Evolutionary conservation across 2,113 vertebrate species (phyloP), one percentile per base, ranked within the genome.

Genomic region (Haemorhous mexicanus): DNA sequence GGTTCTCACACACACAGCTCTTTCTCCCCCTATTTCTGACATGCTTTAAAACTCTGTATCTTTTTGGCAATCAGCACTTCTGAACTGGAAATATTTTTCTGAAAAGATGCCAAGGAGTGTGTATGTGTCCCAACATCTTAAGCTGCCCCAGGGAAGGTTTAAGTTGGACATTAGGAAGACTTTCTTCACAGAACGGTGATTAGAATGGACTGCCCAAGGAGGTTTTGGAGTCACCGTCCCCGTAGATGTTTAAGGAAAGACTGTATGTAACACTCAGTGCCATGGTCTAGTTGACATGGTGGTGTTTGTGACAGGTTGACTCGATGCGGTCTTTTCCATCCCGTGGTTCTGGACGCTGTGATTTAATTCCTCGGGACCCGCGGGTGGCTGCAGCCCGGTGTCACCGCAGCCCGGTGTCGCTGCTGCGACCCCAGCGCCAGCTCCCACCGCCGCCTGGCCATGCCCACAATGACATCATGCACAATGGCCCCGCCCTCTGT

Each of bases 401-500:
- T 46, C 44, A 21, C 44, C 9, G 44, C 44, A 46, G 44, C 44
- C 44, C 44, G 16, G 16, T 18, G 27, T 30, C 50, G 1, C 52
- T 4, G 7, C 30, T 8, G 8, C 35, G 44, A 2, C 32, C 52
- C 16, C 32, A 10, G 4, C 72, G 2, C 11, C 43, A 2, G 10
- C 28, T 11, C 41, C 32, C 58, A 3, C 18, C 39, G 0, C 21
- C 10, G 6, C 27, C 58, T 3, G 7, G 3, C 33, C 10, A 2
- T 70, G 41, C 52, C 68, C 50, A 18, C 1, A 3, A 6, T 89
- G 76, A 93, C 80, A 37, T 89, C 28, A 93, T 28, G 0, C 3
- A 0, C 0, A 0, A 0, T 0, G 0, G 0, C 2, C 18, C 10
- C 81, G 22, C 84, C 77, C 23, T 0, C 0, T 0, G 0, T 0